Evolutionary conservation across 2,888 invertebrate species (phyloP), one percentile per base, ranked within the genome.

Genomic region (Dorcus parallelipipedus): DNA sequence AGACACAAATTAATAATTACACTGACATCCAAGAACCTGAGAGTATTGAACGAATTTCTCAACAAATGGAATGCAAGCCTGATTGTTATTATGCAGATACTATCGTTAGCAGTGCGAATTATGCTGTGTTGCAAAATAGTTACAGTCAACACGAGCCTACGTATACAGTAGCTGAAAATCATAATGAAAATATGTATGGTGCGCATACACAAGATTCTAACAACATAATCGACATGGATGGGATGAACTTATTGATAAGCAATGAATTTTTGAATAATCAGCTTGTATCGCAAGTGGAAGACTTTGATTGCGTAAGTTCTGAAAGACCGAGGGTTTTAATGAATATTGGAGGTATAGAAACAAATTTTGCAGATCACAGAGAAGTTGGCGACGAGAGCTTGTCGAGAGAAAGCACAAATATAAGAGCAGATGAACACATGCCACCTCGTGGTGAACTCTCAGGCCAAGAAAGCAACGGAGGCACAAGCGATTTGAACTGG

Each of bases 371-470:
- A 10, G 50, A 43, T 10, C 52, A 52, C 42, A 51, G 59, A 10
- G 60, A 60, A n/a, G 41, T 58, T 20, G 63, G 57, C 2, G 75
- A 75, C 51, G 75, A 74, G 60, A 74, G 72, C 54, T 64, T 73
- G 60, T 75, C 75, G 6, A 76, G 78, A 3, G 80, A 80, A 57
- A 83, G 83, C 67, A 79, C 91, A 49, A 89, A 92, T 74, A 92
- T 93, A 69, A 85, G 90, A 67, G 87, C 93, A 0, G 92, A 93
- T 71, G 93, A 93, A 76, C 86, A 88, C 64, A 93, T 93, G 91
- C 93, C 93, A 40, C 88, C 93, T 0, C 84, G 91, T 62, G 93
- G 93, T 1, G 93, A 93, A 78, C 83, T 93, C 43, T 92, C 91
- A 9, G 93, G 91, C 10, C 93, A 92, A 74, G 93, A 93, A 74